These are phyloP conservation scores for Clivina fossor DNA, from an alignment of 2,888 invertebrate species.

Conservation along the genomic window DNA sequence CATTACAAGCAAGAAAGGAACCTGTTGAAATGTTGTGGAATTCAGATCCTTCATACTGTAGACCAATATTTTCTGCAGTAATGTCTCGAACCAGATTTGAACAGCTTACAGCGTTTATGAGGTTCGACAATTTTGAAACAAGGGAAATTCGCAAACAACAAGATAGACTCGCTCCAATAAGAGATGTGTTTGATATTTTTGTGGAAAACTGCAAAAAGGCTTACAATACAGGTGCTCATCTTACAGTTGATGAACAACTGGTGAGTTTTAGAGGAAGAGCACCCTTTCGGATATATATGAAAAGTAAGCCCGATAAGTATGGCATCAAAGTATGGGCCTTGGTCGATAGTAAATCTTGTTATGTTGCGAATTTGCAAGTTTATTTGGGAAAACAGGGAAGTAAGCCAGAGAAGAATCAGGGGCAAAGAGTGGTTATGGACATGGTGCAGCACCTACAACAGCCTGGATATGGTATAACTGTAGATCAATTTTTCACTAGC, in stretches of 20 bases:
- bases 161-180: not conserved
- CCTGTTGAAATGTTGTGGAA: no score
- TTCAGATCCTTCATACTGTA: no score
- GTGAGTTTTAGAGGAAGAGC: not conserved
- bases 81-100: no score
- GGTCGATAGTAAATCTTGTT: not conserved
- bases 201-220: not conserved
- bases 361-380: not conserved
- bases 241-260: constrained; percentile 35
- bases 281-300: not conserved
- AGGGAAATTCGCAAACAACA: no score
- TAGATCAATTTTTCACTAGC: constrained; percentile 32
- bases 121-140: no score
- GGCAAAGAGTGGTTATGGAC: constrained; percentile 7
- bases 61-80: no score
- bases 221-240: not conserved
- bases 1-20: no score
- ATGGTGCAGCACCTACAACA: constrained; percentile 15
- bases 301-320: constrained; percentile 1
- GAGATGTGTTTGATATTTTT: not conserved
- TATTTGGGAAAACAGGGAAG: not conserved
- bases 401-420: not conserved
- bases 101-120: no score
- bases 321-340: not conserved
- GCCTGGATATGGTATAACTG: constrained; percentile 21